Evolutionary conservation across 1,140 invertebrate genomes (phyloP), one percentile per base, ranked within the genome.

Genomic region (Kradibia gibbosae): DNA sequence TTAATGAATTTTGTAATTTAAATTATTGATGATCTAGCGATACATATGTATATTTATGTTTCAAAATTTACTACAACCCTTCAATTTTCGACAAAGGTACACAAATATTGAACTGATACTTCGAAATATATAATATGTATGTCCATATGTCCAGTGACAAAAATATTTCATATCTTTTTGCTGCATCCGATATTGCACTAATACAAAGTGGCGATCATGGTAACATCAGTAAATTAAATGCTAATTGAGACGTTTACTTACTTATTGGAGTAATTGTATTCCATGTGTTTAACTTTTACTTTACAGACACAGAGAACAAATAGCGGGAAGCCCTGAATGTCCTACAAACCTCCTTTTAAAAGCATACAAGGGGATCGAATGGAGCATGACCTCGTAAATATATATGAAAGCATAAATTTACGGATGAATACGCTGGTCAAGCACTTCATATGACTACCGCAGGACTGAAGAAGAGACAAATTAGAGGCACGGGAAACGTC

Each of bases 391-490:
- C 86, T 83, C 85, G 84, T 83, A 78, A 74, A 85, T 85, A 88
- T 87, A 86, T 85, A 86, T 84, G 53, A 83, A 78, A 85, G 84
- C 87, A 89, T 88, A 88, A 89, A 89, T 89, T 88, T 84, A 71
- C 83, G 84, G 85, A 88, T 89, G 87, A 89, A 88, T 89, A 89
- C 86, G 84, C 83, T 82, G 83, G 85, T 83, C 85, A 87, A 86
- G 83, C 85, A 85, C 86, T 87, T 89, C 87, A 88, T 87, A 83
- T 84, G 84, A 85, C 78, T 80, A 53, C 70, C 79, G 60, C 7
- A 22, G 8, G 28, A 48, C 11, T 5, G 70, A n/a, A 78, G 76
- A 78, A 75, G 82, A 60, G 62, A 70, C 74, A 76, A 53, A 36
- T 36, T 36, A 82, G 57, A 34, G 2, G n/a, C n/a, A 34, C 62